Percentiles rank a stretch among this genome's conserved stretches.
Conservation (phyloP, 2,888 invertebrate species). For the Petrolisthes manimaculis region DNA sequence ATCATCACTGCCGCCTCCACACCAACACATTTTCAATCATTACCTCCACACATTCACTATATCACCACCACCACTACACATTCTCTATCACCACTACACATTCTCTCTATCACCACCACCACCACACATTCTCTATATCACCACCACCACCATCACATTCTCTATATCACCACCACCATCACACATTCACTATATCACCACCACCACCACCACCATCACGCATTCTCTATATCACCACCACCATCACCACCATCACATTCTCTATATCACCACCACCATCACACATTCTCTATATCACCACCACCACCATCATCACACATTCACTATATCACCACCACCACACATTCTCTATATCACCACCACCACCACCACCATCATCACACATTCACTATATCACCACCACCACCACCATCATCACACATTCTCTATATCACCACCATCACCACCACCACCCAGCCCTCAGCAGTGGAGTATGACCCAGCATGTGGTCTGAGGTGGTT, state of each 20-base stretch:
- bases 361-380: too few species aligned
- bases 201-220: not conserved
- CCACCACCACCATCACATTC: too few species aligned
- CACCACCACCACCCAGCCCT: too few species aligned
- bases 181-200: not conserved
- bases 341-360: too few species aligned
- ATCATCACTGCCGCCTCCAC: too few species aligned
- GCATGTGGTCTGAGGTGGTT: too few species aligned
- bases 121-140: not conserved
- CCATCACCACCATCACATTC: too few species aligned
- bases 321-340: too few species aligned
- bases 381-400: too few species aligned
- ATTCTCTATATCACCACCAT: too few species aligned
- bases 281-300: not conserved
- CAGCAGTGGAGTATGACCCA: too few species aligned
- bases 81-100: not conserved
- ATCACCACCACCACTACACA: not conserved
- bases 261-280: not conserved
- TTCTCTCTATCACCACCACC: not conserved
- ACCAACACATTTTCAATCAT: not conserved
- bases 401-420: too few species aligned
- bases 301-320: not conserved
- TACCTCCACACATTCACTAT: not conserved
- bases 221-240: not conserved
- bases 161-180: not conserved